Evolutionary conservation across 1,140 invertebrate genomes (phyloP).

Genomic region (Panulirus ornatus): DNA sequence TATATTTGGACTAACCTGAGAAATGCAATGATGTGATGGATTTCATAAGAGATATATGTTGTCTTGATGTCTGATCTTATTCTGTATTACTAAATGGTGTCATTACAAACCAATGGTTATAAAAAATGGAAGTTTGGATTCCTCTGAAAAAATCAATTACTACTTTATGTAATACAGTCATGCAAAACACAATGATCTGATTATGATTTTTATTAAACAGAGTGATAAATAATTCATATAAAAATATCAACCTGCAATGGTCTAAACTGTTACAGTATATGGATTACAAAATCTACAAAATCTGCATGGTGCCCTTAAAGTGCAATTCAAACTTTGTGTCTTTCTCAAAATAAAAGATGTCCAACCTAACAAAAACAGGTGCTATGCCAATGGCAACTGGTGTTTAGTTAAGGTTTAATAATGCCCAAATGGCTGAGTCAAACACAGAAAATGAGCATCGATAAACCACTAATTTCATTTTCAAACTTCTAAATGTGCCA

Average conservation of each 20-base stretch:
- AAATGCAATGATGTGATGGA: background rate
- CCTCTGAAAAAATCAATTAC: background rate
- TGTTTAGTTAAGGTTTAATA: background rate
- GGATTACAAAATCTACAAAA: constrained; percentile 53
- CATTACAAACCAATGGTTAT: background rate
- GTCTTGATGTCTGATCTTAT: background rate
- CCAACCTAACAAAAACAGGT: background rate
- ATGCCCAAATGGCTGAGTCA: background rate
- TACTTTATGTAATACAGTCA: constrained; percentile 30
- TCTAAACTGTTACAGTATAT: constrained; percentile 61
- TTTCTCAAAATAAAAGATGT: background rate
- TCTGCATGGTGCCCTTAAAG: constrained; percentile 35
- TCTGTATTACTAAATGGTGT: background rate
- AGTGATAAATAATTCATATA: constrained; percentile 65
- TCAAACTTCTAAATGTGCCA: background rate
- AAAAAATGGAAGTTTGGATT: background rate
- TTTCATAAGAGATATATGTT: background rate
- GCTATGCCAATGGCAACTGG: background rate
- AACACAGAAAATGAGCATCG: background rate
- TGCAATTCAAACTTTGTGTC: background rate
- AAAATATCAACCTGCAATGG: constrained; percentile 63
- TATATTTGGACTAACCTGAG: background rate
- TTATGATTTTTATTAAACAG: constrained; percentile 58
- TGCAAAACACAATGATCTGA: constrained; percentile 60
- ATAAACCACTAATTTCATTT: background rate